Evolutionary conservation across 2,113 vertebrate species (phyloP).

Genomic region (Gymnarchus niloticus): DNA sequence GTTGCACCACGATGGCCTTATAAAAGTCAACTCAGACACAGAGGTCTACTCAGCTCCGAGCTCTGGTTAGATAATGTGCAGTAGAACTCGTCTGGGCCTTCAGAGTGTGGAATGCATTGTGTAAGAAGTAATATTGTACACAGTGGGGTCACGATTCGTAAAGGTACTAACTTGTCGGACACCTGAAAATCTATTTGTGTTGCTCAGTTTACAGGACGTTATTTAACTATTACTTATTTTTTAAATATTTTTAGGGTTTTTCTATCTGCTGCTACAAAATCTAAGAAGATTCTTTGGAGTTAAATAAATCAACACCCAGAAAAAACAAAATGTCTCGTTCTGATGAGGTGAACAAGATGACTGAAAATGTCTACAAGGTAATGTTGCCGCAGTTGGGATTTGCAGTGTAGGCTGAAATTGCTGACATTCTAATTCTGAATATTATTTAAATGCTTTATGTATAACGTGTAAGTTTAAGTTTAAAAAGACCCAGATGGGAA

Average conservation of each 20-base stretch:
- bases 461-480: background rate
- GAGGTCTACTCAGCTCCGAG: background rate
- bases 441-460: background rate
- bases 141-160: background rate
- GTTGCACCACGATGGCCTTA: background rate
- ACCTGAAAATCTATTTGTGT: background rate
- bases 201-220: background rate
- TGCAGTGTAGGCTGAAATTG: background rate
- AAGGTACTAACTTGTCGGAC: background rate
- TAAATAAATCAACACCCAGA: constrained; percentile 20
- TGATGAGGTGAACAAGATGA: constrained; percentile 79
- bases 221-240: background rate
- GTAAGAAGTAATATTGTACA: background rate
- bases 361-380: constrained; percentile 77
- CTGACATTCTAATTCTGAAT: background rate
- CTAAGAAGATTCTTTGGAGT: constrained; percentile 25
- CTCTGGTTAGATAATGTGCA: background rate
- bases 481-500: background rate
- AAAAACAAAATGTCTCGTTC: constrained; percentile 68
- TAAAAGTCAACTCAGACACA: background rate
- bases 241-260: constrained; percentile 23
- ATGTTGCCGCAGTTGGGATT: background rate
- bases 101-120: too few relatives aligned
- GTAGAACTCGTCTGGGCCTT: background rate
- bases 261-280: constrained; percentile 25